Percentiles rank a stretch among this genome's conserved stretches.
Evolutionary conservation across 2,113 vertebrate genomes (phyloP).

Genomic region (Panurus biarmicus): DNA sequence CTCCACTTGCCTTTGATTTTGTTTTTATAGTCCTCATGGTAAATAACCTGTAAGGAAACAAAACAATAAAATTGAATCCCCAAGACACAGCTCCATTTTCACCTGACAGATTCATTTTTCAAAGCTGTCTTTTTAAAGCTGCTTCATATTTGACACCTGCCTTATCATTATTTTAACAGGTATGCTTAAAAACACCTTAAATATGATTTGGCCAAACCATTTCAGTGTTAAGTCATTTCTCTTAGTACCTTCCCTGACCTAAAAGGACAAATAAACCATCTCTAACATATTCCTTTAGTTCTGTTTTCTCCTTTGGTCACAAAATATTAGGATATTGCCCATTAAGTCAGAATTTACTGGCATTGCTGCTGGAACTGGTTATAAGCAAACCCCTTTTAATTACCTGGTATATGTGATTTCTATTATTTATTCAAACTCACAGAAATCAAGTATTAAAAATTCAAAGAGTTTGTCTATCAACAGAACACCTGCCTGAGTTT

Average conservation of each 20-base stretch:
- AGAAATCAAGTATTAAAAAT: background rate
- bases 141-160: background rate
- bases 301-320: background rate
- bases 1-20: constrained; percentile 94
- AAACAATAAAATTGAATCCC: background rate
- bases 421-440: background rate
- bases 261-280: background rate
- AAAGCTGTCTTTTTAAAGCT: background rate
- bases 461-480: background rate
- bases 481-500: background rate
- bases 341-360: background rate
- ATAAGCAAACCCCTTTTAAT: background rate
- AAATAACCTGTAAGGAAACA: constrained; percentile 75
- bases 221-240: background rate
- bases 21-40: constrained; percentile 90
- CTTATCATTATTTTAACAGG: background rate
- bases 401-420: background rate
- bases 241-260: background rate
- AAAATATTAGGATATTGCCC: background rate
- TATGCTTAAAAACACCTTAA: background rate
- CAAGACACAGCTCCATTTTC: background rate
- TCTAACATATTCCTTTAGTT: background rate
- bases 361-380: background rate
- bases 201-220: background rate
- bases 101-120: background rate